Base-by-base conservation (phyloP, 2,113 vertebrate genomes). In the Hystrix cristata region DNA sequence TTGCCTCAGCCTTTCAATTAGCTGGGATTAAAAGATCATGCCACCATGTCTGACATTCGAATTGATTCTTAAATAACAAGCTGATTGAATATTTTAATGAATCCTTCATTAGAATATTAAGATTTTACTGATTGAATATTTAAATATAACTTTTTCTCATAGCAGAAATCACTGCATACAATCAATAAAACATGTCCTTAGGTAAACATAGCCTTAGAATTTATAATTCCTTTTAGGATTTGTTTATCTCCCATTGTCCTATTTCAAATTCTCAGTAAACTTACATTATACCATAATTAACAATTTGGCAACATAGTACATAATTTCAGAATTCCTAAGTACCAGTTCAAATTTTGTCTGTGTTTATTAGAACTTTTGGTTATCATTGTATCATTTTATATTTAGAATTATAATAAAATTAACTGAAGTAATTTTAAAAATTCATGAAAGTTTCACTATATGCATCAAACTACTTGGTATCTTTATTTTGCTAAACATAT, bases 401-500 rank as follows among this genome's bases (percentile, higher is more conserved):
- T 83, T 97, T 96, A 76, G 55, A 96, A 96, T 87, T 90, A 0
- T 90, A 96, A 91, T 78, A 64, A 87, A 59, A 5, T 21, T 71
- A 81, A 48, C 16, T 80, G 31, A 80, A 29, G 34, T 85, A 1
- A n/a, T 80, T 84, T 80, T 67, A 21, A 62, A 91, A 88, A 85
- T 69, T 48, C 65, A 87, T 65, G 27, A 83, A 90, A 67, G 76
- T 97, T 87, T 96, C 94, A 97, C 71, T 83, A n/a, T 60, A 46
- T 4, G 2, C 34, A 74, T 18, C 64, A 60, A 67, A 80, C 85
- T 97, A n/a, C 88, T 97, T 97, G 91, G 82, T 91, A 57, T 96
- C 88, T 51, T 97, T 95, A 95, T 98, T 98, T 96, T 95, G 97
- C 96, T 98, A 90, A 98, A 98, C 90, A 98, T 98, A 96, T 97